Evolutionary conservation across 2,888 invertebrate species (phyloP).

Genomic region (Ormyrus rosae): DNA sequence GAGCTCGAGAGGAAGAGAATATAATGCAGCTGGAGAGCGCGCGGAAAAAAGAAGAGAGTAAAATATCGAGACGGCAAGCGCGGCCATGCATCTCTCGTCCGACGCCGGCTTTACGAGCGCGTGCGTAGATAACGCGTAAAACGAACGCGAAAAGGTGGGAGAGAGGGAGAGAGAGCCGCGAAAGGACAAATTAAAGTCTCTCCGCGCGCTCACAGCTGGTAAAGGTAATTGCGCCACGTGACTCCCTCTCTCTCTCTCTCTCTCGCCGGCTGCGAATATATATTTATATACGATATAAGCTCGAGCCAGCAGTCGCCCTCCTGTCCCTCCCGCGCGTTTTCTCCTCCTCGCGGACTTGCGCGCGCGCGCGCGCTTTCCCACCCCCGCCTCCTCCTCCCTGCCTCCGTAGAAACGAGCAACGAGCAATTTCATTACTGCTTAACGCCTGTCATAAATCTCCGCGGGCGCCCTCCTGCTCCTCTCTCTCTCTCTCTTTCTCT

Average conservation of each 20-base stretch:
- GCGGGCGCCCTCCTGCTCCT: constrained; percentile 65
- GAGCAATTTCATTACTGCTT: constrained; percentile 78
- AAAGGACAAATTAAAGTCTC: constrained; percentile 43
- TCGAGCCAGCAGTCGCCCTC: constrained; percentile 18
- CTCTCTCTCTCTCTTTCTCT: constrained; percentile 47
- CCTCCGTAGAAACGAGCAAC: constrained; percentile 70
- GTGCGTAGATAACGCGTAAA: constrained; percentile 40
- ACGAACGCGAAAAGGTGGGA: constrained; percentile 4
- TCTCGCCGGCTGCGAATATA: neutral
- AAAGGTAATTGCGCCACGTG: constrained; percentile 74
- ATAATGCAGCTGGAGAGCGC: neutral
- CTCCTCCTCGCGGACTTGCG: constrained; percentile 6
- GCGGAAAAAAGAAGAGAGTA: neutral
- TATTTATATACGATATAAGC: neutral
- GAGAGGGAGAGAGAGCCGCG: constrained; percentile 7
- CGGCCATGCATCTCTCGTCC: constrained; percentile 30
- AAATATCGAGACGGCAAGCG: constrained; percentile 12
- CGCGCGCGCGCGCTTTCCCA: constrained; percentile 65
- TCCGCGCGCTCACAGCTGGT: constrained; percentile 67
- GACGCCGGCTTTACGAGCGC: constrained; percentile 29
- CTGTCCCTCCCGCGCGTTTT: constrained; percentile 20
- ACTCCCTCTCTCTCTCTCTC: constrained; percentile 57
- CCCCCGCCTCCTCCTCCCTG: constrained; percentile 51
- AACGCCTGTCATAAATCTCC: constrained; percentile 77
- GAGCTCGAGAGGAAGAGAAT: constrained; percentile 8